Percentiles rank a stretch among this genome's conserved stretches.
Evolutionary conservation across 2,888 invertebrate species (phyloP).

Genomic region (Lepetodrilus schrolli): DNA sequence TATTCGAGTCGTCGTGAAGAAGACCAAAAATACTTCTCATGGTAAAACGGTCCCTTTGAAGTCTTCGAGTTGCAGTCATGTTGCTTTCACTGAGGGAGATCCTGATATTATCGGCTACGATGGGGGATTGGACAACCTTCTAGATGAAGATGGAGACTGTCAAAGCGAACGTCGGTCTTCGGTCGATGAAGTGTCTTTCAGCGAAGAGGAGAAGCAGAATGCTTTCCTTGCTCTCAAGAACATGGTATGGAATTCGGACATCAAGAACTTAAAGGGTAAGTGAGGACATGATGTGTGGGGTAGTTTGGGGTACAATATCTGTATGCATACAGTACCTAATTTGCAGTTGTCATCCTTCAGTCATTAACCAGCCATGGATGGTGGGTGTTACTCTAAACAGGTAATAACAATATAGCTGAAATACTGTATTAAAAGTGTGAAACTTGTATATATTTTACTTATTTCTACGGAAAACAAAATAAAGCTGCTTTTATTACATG

Average conservation of each 20-base stretch:
- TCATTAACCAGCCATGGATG: too few relatives aligned
- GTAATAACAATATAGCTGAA: too few relatives aligned
- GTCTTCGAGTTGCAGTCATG: slow-evolving; percentile 29
- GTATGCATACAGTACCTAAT: too few relatives aligned
- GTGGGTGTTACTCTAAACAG: too few relatives aligned
- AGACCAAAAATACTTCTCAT: background rate
- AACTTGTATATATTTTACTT: too few relatives aligned
- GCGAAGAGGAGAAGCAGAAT: slow-evolving; percentile 66
- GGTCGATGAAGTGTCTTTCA: slow-evolving; percentile 53
- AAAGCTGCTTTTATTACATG: too few relatives aligned
- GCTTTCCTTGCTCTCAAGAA: slow-evolving; percentile 64
- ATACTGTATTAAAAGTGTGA: too few relatives aligned
- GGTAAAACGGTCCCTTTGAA: background rate
- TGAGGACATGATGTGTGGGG: too few relatives aligned
- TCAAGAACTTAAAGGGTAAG: slow-evolving; percentile 49
- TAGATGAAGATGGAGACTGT: slow-evolving; percentile 49
- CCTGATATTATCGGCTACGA: slow-evolving; percentile 63
- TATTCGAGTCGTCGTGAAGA: background rate
- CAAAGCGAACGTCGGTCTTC: slow-evolving; percentile 33
- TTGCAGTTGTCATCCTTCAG: too few relatives aligned
- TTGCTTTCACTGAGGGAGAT: slow-evolving; percentile 51
- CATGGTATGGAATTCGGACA: slow-evolving; percentile 64
- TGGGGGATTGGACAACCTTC: slow-evolving; percentile 63
- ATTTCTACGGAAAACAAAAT: too few relatives aligned
- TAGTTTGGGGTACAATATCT: too few relatives aligned